phyloP scores from a whole-genome alignment of 2,888 invertebrate genomes.

The Amphipyra berbera region DNA sequence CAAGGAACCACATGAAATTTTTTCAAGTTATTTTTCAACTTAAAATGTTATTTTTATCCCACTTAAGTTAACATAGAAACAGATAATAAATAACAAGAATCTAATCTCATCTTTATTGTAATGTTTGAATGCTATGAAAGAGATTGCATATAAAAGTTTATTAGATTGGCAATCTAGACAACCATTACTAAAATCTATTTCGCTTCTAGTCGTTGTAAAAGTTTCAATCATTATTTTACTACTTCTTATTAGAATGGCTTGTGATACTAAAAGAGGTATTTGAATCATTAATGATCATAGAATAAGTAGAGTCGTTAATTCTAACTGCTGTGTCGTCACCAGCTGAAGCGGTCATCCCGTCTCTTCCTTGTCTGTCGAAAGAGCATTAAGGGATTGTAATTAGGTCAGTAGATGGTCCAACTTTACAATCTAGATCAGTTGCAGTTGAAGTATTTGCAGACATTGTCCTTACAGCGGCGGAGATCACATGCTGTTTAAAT shows the following conservation, averaged over 20 bases:
- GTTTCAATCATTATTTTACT: constrained; percentile 2
- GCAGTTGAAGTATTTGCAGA: too few species aligned
- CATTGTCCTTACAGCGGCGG: too few species aligned
- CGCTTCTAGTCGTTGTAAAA: neutral
- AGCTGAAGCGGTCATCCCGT: neutral
- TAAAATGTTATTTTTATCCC: too few species aligned
- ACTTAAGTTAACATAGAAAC: neutral
- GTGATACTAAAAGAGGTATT: neutral
- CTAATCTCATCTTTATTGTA: neutral
- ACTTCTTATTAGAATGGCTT: neutral
- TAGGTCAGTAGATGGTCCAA: neutral
- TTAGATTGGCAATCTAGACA: constrained; percentile 10
- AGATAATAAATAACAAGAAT: neutral
- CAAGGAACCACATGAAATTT: too few species aligned
- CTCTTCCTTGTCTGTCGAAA: neutral
- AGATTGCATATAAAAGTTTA: constrained; percentile 9
- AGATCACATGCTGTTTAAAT: too few species aligned
- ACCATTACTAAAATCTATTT: constrained; percentile 15
- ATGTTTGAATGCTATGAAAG: constrained; percentile 13
- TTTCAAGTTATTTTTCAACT: too few species aligned
- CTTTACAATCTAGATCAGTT: too few species aligned
- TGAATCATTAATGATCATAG: neutral
- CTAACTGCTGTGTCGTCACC: neutral
- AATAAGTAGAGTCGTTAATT: neutral
- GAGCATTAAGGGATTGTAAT: too few species aligned